Base-by-base conservation (phyloP, 2,888 invertebrate genomes). In the Lasioglossum morio region DNA sequence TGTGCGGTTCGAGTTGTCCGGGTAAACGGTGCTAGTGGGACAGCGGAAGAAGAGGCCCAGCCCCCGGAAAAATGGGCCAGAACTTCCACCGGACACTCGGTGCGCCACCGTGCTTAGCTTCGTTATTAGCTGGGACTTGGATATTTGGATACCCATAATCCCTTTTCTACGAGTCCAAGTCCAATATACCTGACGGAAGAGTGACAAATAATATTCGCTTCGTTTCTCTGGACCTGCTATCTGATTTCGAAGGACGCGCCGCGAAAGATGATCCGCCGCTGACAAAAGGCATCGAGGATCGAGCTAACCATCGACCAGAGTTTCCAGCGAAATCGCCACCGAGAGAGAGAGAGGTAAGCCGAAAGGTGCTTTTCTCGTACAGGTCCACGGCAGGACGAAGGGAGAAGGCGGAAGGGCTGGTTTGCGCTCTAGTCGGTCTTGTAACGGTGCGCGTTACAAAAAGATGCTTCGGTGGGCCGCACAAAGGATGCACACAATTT, bases 101-200 rank as follows among this genome's bases (percentile, higher is more conserved):
- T 82, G 85, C 82, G 66, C 69, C 23, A 19, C 70, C 57, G 79
- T 82, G 88, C 92, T 94, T 92, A 92, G 91, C 88, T 91, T 93
- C 90, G 81, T 94, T 94, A 94, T 92, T 87, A 88, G 76, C 84
- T 79, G 79, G 89, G 92, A 91, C 91, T 94, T 93, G 93, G 94
- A 94, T 94, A 94, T 94, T 94, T 94, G 94, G 94, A 94, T 94
- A 94, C 93, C 82, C 85, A 90, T 94, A 94, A 94, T 94, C 94
- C 92, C 92, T 84, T 93, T 94, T 93, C 90, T 91, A 84, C 91
- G 88, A 92, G 89, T 91, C 90, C 88, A 84, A 88, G 83, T 89
- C 88, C 91, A 91, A 93, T 93, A 92, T 91, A 92, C 90, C 92
- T 94, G 92, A 93, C 92, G 91, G 90, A 88, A 84, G 90, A 89